Percentiles rank a stretch among this genome's conserved stretches.
These are phyloP conservation scores for Candidula unifasciata DNA, from an alignment of 2,888 invertebrate species.

Conservation along the genomic window DNA sequence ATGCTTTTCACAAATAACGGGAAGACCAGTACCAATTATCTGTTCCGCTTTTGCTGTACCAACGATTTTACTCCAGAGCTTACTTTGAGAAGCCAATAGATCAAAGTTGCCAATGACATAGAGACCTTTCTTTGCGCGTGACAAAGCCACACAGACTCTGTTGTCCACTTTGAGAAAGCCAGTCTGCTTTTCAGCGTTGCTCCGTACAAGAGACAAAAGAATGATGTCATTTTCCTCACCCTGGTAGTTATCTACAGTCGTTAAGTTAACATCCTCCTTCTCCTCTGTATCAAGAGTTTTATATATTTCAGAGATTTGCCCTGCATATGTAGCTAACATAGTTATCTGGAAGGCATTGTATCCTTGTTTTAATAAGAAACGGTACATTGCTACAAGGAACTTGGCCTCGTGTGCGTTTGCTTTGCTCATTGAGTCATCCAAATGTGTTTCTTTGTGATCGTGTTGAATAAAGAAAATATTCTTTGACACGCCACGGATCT, in stretches of 20 bases:
- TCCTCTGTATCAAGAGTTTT: slow-evolving; percentile 52
- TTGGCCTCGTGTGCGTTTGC: slow-evolving; percentile 67
- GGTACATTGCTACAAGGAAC: slow-evolving; percentile 60
- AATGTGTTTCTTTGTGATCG: slow-evolving; percentile 52
- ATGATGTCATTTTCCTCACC: slow-evolving; percentile 78
- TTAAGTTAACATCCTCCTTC: too few relatives aligned
- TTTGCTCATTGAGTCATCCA: slow-evolving; percentile 62
- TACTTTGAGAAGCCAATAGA: slow-evolving; percentile 17
- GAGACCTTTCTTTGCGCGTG: slow-evolving; percentile 75
- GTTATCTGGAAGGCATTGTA: slow-evolving; percentile 67
- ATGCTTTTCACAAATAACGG: slow-evolving; percentile 68
- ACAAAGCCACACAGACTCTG: slow-evolving; percentile 76
- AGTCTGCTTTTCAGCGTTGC: slow-evolving; percentile 68
- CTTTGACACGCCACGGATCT: slow-evolving; percentile 60
- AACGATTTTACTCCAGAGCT: slow-evolving; percentile 48
- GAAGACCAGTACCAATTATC: slow-evolving; percentile 52
- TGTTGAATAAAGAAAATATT: slow-evolving; percentile 67
- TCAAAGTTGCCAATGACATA: slow-evolving; percentile 74
- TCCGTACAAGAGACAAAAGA: slow-evolving; percentile 76
- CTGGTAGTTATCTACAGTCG: slow-evolving; percentile 67
- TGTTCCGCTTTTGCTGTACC: slow-evolving; percentile 27
- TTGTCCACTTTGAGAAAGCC: slow-evolving; percentile 74
- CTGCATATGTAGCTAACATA: slow-evolving; percentile 69
- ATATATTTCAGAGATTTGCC: slow-evolving; percentile 63
- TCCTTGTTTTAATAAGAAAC: slow-evolving; percentile 68